A percentile compares a stretch with the other conserved stretches of the same genome.
phyloP scores from a whole-genome alignment of 2,888 invertebrate species.

The Cabera pusaria region DNA sequence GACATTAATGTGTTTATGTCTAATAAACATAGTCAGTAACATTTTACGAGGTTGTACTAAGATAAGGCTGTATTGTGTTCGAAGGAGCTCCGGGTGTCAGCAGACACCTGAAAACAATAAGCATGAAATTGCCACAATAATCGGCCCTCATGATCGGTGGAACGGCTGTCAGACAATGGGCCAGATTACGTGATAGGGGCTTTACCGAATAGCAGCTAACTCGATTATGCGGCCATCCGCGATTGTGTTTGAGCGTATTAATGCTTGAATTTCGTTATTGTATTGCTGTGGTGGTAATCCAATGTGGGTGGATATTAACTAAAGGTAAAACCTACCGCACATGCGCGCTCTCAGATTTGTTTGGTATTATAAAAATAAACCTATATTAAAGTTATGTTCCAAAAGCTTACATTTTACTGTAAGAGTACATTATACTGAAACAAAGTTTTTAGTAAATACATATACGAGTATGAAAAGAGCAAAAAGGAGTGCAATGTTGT shows the following conservation, averaged over 20 bases:
- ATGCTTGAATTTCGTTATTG: constrained; percentile 82
- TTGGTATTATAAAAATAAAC: too few species aligned
- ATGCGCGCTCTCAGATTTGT: too few species aligned
- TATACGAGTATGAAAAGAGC: too few species aligned
- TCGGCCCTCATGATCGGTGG: constrained; percentile 74
- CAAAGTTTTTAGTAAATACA: too few species aligned
- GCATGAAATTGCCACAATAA: constrained; percentile 79
- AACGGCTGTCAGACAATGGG: constrained; percentile 74
- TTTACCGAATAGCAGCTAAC: constrained; percentile 81
- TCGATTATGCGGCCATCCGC: constrained; percentile 81
- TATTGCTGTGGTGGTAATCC: constrained; percentile 75
- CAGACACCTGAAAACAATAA: constrained; percentile 80
- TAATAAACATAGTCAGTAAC: constrained; percentile 36
- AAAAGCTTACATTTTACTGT: too few species aligned
- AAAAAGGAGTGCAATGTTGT: too few species aligned
- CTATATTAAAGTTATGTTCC: too few species aligned
- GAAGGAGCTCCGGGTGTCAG: constrained; percentile 40
- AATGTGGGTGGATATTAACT: constrained; percentile 72
- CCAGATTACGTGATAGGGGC: constrained; percentile 79
- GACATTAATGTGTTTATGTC: constrained; percentile 21
- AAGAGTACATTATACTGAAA: too few species aligned
- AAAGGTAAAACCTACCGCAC: too few species aligned
- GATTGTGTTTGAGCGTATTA: constrained; percentile 81
- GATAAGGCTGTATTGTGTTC: constrained; percentile 46
- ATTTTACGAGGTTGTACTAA: constrained; percentile 48